A percentile compares a stretch with the other conserved stretches of the same genome.
Conservation (phyloP, 2,888 invertebrate species). For the Drosophila longiperda region DNA sequence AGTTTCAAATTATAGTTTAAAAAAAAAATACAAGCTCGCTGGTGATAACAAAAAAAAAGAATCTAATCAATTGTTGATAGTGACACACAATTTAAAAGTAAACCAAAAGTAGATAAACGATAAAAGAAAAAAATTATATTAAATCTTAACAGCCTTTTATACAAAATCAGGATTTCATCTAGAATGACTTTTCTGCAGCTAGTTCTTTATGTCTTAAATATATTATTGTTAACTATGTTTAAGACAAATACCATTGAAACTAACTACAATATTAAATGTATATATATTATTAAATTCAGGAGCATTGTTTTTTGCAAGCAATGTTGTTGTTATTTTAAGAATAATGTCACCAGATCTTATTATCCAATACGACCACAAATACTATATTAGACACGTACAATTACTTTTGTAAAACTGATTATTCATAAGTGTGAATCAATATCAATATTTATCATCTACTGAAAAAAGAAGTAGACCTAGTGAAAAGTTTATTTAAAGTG, state of each 20-base stretch:
- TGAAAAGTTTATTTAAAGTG: constrained; percentile 8
- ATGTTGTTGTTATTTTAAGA: not conserved
- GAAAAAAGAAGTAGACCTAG: not conserved
- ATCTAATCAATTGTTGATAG: not conserved
- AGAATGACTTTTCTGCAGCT: not conserved
- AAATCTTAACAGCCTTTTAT: not conserved
- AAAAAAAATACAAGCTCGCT: constrained; percentile 4
- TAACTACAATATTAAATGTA: no score
- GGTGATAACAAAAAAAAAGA: not conserved
- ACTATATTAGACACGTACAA: not conserved
- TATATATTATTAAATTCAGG: no score
- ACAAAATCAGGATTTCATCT: not conserved
- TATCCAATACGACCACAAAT: not conserved
- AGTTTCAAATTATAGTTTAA: constrained; percentile 13
- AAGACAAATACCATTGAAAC: no score
- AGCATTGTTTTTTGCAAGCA: no score
- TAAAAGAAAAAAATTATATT: not conserved
- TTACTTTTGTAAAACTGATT: not conserved
- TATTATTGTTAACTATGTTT: not conserved
- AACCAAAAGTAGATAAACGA: not conserved
- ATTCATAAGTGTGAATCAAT: not conserved
- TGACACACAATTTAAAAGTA: not conserved
- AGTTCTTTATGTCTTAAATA: not conserved
- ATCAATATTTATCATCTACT: not conserved
- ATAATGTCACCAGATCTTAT: not conserved